phyloP scores from a whole-genome alignment of 1,140 invertebrate genomes.

The Pseudomyrmex pallidus region DNA sequence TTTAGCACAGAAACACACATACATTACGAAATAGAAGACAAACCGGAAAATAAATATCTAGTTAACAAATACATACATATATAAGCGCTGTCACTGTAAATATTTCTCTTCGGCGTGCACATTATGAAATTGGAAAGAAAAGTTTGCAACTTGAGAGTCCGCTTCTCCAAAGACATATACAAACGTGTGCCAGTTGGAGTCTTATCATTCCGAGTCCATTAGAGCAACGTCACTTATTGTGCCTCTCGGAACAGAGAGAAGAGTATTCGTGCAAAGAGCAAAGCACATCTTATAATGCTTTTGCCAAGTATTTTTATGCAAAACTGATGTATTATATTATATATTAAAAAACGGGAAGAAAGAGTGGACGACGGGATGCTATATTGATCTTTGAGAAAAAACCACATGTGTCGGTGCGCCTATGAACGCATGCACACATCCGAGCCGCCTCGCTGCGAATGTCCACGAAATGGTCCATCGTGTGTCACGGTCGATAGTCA shows the following conservation, averaged over 20 bases:
- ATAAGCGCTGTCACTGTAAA: background rate
- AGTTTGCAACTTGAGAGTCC: background rate
- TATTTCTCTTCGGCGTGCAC: background rate
- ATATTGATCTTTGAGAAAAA: conserved; percentile 49
- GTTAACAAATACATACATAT: background rate
- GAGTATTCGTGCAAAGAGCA: conserved; percentile 29
- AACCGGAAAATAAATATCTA: background rate
- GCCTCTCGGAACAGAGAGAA: background rate
- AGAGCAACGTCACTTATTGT: background rate
- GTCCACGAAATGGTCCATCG: background rate
- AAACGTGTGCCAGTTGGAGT: background rate
- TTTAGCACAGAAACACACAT: too few relatives aligned
- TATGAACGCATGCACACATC: background rate
- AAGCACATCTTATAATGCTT: conserved; percentile 14
- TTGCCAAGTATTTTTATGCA: conserved; percentile 33
- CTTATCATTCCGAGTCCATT: background rate
- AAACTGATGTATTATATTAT: conserved; percentile 41
- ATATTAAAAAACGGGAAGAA: conserved; percentile 18
- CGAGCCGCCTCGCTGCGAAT: background rate
- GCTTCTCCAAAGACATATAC: conserved; percentile 1
- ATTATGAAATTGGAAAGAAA: conserved; percentile 2
- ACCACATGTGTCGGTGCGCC: background rate
- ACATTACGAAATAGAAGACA: too few relatives aligned
- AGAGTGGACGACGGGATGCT: background rate
- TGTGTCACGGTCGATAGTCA: conserved; percentile 1